Evolutionary conservation across 2,113 vertebrate genomes (phyloP).

Genomic region (Anguilla japonica): DNA sequence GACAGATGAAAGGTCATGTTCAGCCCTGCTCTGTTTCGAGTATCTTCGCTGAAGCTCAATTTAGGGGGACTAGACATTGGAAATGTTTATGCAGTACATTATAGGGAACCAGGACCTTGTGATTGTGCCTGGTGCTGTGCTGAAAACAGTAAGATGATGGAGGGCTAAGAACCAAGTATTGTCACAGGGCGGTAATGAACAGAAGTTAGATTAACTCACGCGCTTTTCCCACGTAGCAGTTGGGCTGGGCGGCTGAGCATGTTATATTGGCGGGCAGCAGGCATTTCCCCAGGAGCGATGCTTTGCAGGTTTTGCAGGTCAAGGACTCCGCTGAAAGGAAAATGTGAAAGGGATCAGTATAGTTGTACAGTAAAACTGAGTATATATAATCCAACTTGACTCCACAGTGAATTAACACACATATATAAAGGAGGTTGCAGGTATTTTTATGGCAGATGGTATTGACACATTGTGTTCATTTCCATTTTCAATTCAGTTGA

Average conservation of each 20-base stretch:
- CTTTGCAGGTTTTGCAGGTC: background rate
- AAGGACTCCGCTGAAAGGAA: background rate
- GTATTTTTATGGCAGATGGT: too few relatives aligned
- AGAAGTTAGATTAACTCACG: background rate
- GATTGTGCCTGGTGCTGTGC: too few relatives aligned
- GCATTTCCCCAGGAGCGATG: background rate
- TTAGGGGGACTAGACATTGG: background rate
- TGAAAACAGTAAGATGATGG: too few relatives aligned
- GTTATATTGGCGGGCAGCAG: background rate
- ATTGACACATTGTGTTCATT: too few relatives aligned
- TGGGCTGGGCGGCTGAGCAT: background rate
- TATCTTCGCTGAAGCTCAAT: background rate
- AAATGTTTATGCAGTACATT: background rate
- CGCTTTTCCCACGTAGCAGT: background rate
- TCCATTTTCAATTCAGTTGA: too few relatives aligned
- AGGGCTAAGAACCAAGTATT: too few relatives aligned
- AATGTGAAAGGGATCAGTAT: background rate
- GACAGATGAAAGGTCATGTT: background rate
- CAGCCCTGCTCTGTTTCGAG: background rate
- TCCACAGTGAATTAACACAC: too few relatives aligned
- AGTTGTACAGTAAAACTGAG: background rate
- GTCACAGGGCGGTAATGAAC: background rate
- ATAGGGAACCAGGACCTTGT: too few relatives aligned
- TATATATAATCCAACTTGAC: background rate
- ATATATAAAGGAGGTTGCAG: too few relatives aligned